Conservation (phyloP, 2,888 invertebrate species). For the Catocala sponsa region DNA sequence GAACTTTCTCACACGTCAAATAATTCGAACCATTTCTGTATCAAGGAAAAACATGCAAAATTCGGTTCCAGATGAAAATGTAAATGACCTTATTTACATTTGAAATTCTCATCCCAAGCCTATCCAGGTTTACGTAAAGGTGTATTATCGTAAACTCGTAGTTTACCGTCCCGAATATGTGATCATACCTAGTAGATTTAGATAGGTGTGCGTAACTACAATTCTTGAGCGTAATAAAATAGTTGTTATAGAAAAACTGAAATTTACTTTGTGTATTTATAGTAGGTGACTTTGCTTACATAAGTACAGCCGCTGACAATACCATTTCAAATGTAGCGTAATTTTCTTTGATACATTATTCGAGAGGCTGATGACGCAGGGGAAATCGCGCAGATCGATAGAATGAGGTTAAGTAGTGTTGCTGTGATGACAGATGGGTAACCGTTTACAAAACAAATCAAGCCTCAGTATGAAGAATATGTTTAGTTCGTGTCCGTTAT, state of each 20-base stretch:
- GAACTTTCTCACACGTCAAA: slow-evolving; percentile 1
- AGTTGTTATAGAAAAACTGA: background rate
- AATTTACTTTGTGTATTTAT: too few species aligned
- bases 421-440: too few species aligned
- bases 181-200: background rate
- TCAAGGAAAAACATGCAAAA: background rate
- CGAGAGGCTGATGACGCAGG: too few species aligned
- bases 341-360: background rate
- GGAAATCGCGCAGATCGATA: too few species aligned
- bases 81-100: background rate
- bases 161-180: background rate
- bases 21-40: background rate
- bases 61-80: background rate
- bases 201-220: background rate
- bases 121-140: background rate
- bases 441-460: too few species aligned
- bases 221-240: background rate
- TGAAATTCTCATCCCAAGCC: background rate
- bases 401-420: too few species aligned
- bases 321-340: background rate
- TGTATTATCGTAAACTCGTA: background rate
- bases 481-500: too few species aligned
- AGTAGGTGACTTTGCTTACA: too few species aligned
- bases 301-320: too few species aligned
- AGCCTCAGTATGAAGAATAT: too few species aligned